Conservation (phyloP, 2,113 vertebrate species). For the Tupaia chinensis region DNA sequence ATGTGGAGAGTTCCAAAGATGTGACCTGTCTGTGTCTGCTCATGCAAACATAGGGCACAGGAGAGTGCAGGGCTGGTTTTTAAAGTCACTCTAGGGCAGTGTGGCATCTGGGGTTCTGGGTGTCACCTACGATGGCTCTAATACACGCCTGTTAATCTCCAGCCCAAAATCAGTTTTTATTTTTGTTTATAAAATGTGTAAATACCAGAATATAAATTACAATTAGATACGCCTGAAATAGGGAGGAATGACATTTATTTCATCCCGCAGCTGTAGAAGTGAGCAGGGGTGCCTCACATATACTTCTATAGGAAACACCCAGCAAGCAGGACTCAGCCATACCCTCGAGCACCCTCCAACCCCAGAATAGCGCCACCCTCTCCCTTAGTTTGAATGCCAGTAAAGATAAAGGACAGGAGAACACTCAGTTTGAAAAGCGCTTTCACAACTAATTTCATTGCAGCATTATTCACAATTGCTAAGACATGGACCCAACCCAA, state of each 20-base stretch:
- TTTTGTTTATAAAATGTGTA: background rate
- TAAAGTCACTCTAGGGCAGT: background rate
- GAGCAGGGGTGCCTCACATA: rapidly evolving
- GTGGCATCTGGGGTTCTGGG: rapidly evolving
- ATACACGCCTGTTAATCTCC: rapidly evolving
- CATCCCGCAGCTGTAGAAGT: rapidly evolving
- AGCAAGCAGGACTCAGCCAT: rapidly evolving
- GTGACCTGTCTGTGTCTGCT: too few relatives aligned
- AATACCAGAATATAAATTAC: background rate
- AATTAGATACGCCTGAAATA: background rate
- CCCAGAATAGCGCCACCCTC: background rate
- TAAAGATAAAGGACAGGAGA: background rate
- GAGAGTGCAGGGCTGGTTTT: background rate
- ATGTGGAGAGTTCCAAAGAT: background rate
- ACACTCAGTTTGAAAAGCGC: too few relatives aligned
- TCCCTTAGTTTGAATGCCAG: background rate
- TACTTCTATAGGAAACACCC: rapidly evolving
- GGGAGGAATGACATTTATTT: rapidly evolving
- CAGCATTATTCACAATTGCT: too few relatives aligned
- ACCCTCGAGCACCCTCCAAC: too few relatives aligned
- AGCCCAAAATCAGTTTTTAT: background rate
- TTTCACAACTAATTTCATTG: too few relatives aligned
- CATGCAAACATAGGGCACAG: too few relatives aligned
- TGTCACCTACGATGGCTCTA: rapidly evolving
- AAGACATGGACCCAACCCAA: too few relatives aligned